Base-by-base conservation (phyloP, 2,797 vertebrate genomes). In the Sciaenops ocellatus region DNA sequence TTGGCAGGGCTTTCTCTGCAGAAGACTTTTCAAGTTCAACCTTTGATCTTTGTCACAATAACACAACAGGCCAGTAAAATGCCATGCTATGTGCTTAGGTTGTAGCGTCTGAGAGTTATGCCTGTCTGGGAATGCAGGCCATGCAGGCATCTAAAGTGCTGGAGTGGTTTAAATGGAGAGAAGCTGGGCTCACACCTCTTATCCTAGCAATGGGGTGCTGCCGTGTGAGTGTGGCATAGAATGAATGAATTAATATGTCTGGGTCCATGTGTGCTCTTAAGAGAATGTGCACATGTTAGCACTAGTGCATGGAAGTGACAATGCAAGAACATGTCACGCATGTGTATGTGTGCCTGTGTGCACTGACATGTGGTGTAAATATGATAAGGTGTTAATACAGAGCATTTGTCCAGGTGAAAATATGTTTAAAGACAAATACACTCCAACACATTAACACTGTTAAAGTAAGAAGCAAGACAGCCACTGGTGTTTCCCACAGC, bases 21-120 rank as follows among this genome's bases (percentile, higher is more conserved):
- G 79, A 83, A 85, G 71, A 88, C 87, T 84, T 91, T 92, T 85
- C 90, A 91, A 92, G 90, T 89, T 92, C 86, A 92, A 87, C 86
- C 93, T 95, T 94, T 94, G 92, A 95, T 94, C 93, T 92, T 56
- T 79, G 85, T 82, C 84, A 91, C 81, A 88, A 90, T 92, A 92
- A 92, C 87, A 92, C 90, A 89, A 92, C 85, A 72, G 85, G 82
- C 85, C 87, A 90, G 89, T 93, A 91, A 94, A 93, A 92, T 85
- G 79, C 76, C 51, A 79, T 83, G 86, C 86, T 88, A 69, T 78
- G 89, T 86, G 77, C 87, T 87, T 76, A 72, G 66, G 60, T 65
- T 66, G 66, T 9, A 84, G 84, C 12, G 46, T 90, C 85, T 71
- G 82, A 80, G 75, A 86, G 84, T 88, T 90, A 83, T 81, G 76